phyloP scores from a whole-genome alignment of 2,113 vertebrate genomes.

The Sclerurus mexicanus region DNA sequence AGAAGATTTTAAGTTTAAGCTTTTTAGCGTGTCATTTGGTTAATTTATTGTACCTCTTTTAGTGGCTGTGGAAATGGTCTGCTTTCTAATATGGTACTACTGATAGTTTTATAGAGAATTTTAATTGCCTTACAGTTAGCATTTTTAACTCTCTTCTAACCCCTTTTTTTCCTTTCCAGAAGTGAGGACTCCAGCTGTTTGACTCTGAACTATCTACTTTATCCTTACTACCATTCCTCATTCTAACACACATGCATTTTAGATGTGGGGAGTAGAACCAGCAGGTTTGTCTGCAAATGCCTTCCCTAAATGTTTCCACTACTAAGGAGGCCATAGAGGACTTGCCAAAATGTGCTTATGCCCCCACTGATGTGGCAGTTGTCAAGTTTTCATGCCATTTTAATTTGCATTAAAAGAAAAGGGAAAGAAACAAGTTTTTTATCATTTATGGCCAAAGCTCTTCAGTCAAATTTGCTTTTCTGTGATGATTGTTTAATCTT shows the following conservation, averaged over 20 bases:
- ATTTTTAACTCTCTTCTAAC: neutral
- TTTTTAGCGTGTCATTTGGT: conserved; percentile 45
- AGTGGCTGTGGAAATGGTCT: neutral
- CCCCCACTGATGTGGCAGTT: neutral
- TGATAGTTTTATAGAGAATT: neutral
- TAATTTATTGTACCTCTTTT: conserved; percentile 47
- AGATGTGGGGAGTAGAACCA: neutral
- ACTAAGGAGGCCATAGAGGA: neutral
- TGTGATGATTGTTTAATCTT: neutral
- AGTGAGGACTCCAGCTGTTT: neutral
- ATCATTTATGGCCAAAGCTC: neutral
- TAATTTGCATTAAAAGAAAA: neutral
- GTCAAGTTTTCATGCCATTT: neutral
- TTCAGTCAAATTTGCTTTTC: neutral
- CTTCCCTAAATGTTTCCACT: neutral
- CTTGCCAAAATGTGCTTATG: neutral
- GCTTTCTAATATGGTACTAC: neutral
- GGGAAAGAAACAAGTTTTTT: neutral
- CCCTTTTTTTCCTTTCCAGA: neutral
- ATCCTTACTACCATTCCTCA: neutral
- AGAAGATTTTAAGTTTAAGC: conserved; percentile 43
- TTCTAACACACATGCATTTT: neutral
- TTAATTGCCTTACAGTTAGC: conserved; percentile 11
- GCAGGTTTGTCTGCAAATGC: neutral
- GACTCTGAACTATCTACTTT: neutral